Base-by-base conservation (phyloP, 2,888 invertebrate species). In the Notodromas monacha region DNA sequence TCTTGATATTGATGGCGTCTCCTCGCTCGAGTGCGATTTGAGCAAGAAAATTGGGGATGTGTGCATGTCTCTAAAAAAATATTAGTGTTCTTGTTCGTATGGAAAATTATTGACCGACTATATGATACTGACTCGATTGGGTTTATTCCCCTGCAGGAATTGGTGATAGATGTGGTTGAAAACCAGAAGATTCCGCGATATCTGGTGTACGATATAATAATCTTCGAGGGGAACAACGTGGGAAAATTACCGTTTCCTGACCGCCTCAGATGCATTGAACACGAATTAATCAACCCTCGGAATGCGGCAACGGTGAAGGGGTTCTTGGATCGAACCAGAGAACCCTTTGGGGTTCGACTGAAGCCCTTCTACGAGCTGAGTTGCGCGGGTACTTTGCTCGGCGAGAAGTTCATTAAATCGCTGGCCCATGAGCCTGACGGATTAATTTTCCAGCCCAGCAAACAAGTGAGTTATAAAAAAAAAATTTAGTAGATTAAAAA, bases 401-500 rank as follows among this genome's bases (percentile, higher is more conserved):
- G 33, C 10, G 72, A 73, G 28, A 74, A 76, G 43, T 92, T 96
- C 50, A 63, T 69, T 0, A 64, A 64, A 38, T 61, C 66, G 16
- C 54, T 96, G 12, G 58, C 64, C 1, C 96, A 99, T 45, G 86
- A 92, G 47, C 86, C 89, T 0, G 96, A 99, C 45, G 96, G 96
- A 12, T 58, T 96, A 10, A 81, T 99, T 43, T 99, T 92, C 47
- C 96, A 99, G 46, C 96, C 96, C 0, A 59, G 68, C 0, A 57
- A 61, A 36, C 73, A 76, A 66, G 64, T n/a, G n/a, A n/a, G n/a
- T n/a, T n/a, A n/a, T n/a, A n/a, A n/a, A n/a, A n/a, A n/a, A n/a
- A n/a, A n/a, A n/a, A n/a, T n/a, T n/a, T n/a, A n/a, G n/a, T n/a
- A n/a, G n/a, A n/a, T n/a, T n/a, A n/a, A n/a, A n/a, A n/a, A n/a